Evolutionary conservation across 2,888 invertebrate species (phyloP), one percentile per base, ranked within the genome.

Genomic region (Lamellibrachia satsuma): DNA sequence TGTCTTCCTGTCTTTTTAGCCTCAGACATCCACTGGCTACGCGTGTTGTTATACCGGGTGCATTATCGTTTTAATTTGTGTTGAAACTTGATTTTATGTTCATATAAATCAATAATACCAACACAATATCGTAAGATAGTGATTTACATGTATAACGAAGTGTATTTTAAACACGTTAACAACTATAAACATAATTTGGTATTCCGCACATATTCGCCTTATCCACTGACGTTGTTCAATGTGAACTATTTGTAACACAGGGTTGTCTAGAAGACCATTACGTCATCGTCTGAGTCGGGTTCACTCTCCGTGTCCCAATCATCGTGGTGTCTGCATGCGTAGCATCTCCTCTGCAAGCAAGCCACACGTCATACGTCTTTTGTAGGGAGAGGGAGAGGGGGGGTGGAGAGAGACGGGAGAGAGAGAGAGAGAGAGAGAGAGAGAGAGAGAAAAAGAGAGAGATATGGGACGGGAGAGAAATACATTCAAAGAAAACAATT

Each of bases 261-360:
- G 15, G 75, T 6, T 6, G 3, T 22, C 75, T 75, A 75, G 75
- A 75, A 75, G 75, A 15, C 75, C 75, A 75, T 75, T 15, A 75
- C 22, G 75, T 75, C 75, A 27, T 91, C 55, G 75, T 75, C 92
- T 7, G 92, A 60, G 2, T 52, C 55, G 2, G 92, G 55, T 22
- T 52, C 75, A 55, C 91, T 92, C 22, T 39, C 60, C 27, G 57
- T 92, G 91, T 91, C 91, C 93, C 93, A 93, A 7, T 93, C 93
- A 51, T 92, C 92, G 39, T 93, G 90, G 7, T 93, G 90, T 51
- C 92, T 91, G 91, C 93, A 93, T 11, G 93, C 93, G 92, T 93
- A 93, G 91, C 93, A 93, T 52, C 91, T 91, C 52, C 39, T 90
- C 93, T 93, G 92, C 27, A 90, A 93, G 60, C 51, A 52, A 90